phyloP scores from a whole-genome alignment of 2,888 invertebrate genomes.

The Leptopilina syphax region DNA sequence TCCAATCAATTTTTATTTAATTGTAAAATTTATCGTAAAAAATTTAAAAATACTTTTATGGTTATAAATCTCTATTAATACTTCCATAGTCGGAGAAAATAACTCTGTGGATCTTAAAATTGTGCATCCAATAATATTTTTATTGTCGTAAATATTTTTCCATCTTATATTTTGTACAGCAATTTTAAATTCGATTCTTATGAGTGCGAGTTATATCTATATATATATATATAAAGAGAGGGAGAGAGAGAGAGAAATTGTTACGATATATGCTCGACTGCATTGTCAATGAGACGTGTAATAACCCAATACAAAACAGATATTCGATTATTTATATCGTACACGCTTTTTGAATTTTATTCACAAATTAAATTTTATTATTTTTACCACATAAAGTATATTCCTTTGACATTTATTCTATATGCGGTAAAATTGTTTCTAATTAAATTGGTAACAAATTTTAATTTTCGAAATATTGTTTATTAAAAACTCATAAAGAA shows the following conservation, averaged over 20 bases:
- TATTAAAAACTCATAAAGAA: too few relatives aligned
- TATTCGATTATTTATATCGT: background rate
- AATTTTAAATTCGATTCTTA: conserved; percentile 4
- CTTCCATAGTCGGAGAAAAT: conserved; percentile 16
- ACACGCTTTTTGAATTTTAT: conserved; percentile 6
- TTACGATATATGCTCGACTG: conserved; percentile 13
- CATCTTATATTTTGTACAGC: background rate
- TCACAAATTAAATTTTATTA: too few relatives aligned
- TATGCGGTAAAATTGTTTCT: too few relatives aligned
- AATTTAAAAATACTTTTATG: conserved; percentile 10
- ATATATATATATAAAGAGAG: background rate
- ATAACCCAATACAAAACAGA: conserved; percentile 6
- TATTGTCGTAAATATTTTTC: conserved; percentile 22
- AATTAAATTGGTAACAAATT: too few relatives aligned
- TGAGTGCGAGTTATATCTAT: background rate
- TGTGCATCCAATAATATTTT: background rate
- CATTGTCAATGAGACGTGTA: conserved; percentile 23
- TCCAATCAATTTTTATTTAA: too few relatives aligned
- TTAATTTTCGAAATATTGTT: too few relatives aligned
- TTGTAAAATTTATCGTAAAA: background rate
- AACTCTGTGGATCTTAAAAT: background rate
- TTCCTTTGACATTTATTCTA: too few relatives aligned
- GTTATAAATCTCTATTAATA: background rate
- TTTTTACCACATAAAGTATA: background rate
- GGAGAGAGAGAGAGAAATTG: background rate